Evolutionary conservation across 2,888 invertebrate species (phyloP), one percentile per base, ranked within the genome.

Genomic region (Machimus rusticus): DNA sequence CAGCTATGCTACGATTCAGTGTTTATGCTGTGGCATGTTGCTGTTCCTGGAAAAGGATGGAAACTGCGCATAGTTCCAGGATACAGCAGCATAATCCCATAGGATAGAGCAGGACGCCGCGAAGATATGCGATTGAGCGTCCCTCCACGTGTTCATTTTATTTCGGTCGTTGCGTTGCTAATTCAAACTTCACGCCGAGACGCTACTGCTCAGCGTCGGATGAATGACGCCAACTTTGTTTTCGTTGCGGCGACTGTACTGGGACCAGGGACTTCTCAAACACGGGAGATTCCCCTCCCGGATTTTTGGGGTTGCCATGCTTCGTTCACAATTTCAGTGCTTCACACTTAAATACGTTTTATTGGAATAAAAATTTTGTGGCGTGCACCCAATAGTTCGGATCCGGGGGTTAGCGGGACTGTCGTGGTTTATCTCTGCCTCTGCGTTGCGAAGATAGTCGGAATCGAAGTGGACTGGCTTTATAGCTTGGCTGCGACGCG

Each of bases 241-340:
- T 51, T 81, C 55, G 16, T 34, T 34, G 81, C 55, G 51, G 81
- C 81, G 55, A 81, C 81, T 81, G 81, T 81, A 81, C 81, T 81
- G 28, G 51, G 55, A 14, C 19, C 6, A 9, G 39, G 76, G 28
- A 76, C 74, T 31, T 28, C 34, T 34, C 28, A n/a, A 8, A 46
- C 39, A 78, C 5, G 23, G 23, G 19, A 12, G 31, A 28, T 79
- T 31, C 78, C 79, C 23, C 51, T 79, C 51, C 51, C 23, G 4
- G 51, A 28, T 12, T n/a, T n/a, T n/a, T n/a, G n/a, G 57, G 31
- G 82, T 82, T 82, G 82, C 82, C 82, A 55, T 28, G 16, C 8
- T 19, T 8, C 0, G 23, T 6, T 23, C 55, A n/a, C n/a, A 8
- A 31, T 31, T 31, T 31, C 4, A 31, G 31, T 31, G 31, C 31